phyloP scores from a whole-genome alignment of 2,113 vertebrate species.

The Todiramphus saurophagus region DNA sequence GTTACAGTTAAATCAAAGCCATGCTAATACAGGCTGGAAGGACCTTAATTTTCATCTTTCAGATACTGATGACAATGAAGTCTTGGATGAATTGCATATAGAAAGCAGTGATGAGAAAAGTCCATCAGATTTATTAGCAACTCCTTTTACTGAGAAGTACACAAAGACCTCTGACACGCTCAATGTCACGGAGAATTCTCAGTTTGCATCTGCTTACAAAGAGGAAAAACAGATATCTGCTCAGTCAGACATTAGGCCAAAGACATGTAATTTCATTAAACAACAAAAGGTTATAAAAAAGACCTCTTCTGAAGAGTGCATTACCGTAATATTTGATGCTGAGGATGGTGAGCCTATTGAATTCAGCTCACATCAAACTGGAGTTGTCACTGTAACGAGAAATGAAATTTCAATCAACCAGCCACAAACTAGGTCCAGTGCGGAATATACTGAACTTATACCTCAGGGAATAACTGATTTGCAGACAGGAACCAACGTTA shows the following conservation, averaged over 20 bases:
- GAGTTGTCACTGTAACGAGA: conserved; percentile 72
- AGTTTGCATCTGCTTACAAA: conserved; percentile 58
- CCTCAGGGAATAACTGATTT: conserved; percentile 76
- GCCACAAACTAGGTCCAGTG: conserved; percentile 55
- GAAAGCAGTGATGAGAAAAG: conserved; percentile 77
- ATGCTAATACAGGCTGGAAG: conserved; percentile 21
- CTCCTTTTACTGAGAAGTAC: conserved; percentile 66
- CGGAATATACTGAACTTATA: conserved; percentile 69
- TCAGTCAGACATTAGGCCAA: conserved; percentile 72
- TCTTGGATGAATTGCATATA: conserved; percentile 77
- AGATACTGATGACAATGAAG: conserved; percentile 81
- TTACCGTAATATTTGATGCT: conserved; percentile 82
- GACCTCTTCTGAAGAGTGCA: conserved; percentile 85
- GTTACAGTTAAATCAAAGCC: conserved; percentile 67
- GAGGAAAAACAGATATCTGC: conserved; percentile 55
- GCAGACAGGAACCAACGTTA: conserved; percentile 62
- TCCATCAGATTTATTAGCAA: conserved; percentile 72
- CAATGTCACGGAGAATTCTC: conserved; percentile 60
- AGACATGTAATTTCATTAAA: conserved; percentile 79
- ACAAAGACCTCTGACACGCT: conserved; percentile 67
- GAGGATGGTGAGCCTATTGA: conserved; percentile 84
- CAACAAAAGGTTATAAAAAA: conserved; percentile 77
- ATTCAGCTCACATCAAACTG: conserved; percentile 79
- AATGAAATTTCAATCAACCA: conserved; percentile 73
- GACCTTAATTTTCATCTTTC: conserved; percentile 76